These are phyloP conservation scores for Neoascia interrupta DNA, from an alignment of 2,888 invertebrate genomes.

Conservation along the genomic window DNA sequence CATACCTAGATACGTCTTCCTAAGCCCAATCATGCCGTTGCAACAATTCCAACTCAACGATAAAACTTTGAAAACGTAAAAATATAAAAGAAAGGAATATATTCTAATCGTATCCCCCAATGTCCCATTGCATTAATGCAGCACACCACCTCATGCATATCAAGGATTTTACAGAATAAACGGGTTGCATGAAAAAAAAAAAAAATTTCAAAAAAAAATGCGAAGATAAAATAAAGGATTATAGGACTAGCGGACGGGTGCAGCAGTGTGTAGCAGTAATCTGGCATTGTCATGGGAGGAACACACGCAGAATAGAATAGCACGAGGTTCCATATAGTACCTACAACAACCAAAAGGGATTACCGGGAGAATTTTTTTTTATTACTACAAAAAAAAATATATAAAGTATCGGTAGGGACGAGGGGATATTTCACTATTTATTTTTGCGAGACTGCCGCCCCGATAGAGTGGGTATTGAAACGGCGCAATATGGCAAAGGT, in stretches of 20 bases:
- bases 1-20: too few species aligned
- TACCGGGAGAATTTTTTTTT: conserved; percentile 44
- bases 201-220: conserved; percentile 26
- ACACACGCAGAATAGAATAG: conserved; percentile 38
- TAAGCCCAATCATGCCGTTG: too few species aligned
- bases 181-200: neutral
- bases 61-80: conserved; percentile 43
- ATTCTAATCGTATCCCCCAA: conserved; percentile 67
- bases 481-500: conserved; percentile 22
- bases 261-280: conserved; percentile 58
- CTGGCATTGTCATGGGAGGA: conserved; percentile 58
- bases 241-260: conserved; percentile 44
- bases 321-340: conserved; percentile 40
- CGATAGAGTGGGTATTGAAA: conserved; percentile 37
- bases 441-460: neutral
- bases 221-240: conserved; percentile 68
- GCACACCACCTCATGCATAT: conserved; percentile 61
- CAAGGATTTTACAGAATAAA: conserved; percentile 59
- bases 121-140: conserved; percentile 67
- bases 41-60: conserved; percentile 19
- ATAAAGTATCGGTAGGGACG: too few species aligned
- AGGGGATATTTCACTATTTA: neutral
- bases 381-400: conserved; percentile 9
- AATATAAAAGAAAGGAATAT: conserved; percentile 31
- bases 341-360: conserved; percentile 59